Evolutionary conservation across 2,113 vertebrate genomes (phyloP), one percentile per base, ranked within the genome.

Genomic region (Balaeniceps rex): DNA sequence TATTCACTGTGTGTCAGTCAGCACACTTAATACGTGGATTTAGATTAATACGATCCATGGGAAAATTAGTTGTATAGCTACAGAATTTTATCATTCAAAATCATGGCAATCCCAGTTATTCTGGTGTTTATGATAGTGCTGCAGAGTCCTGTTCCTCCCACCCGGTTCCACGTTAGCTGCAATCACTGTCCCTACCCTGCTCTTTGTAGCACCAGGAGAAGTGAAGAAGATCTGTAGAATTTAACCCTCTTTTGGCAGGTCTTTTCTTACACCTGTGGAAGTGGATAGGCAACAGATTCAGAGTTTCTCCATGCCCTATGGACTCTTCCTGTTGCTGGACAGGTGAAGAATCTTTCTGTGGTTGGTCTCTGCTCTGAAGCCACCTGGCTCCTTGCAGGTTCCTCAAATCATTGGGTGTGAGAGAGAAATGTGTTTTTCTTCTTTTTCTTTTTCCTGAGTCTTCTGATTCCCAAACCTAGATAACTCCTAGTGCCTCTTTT

Each of bases 131-230:
- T 57, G 47, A 7, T 31, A 31, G 18, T 29, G 57, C n/a, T 58
- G 24, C 18, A 66, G 57, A 46, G 55, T 60, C 54, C 23, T 31
- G 19, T 87, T 71, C 19, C 79, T 81, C 34, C 40, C 18, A 26
- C 34, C 7, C 0, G 0, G 33, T 18, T n/a, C 36, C 23, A 6
- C 7, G 2, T 49, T 52, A 49, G 42, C 60, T 66, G 31, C 19
- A 47, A 46, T 28, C 34, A 28, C 36, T 36, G 10, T 82, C 74
- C 68, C 23, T 81, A 28, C 26, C n/a, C 51, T 71, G 47, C 36
- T 44, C 10, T 29, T 87, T 4, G 10, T 40, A 82, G 21, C 65
- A 63, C 26, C 17, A 49, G 51, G 26, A 55, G 44, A 54, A 77
- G 7, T 46, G 22, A 52, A 49, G 70, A 54, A 28, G 5, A 54